These are phyloP conservation scores for Ennomos quercinarius DNA, from an alignment of 2,888 invertebrate species.

Conservation along the genomic window DNA sequence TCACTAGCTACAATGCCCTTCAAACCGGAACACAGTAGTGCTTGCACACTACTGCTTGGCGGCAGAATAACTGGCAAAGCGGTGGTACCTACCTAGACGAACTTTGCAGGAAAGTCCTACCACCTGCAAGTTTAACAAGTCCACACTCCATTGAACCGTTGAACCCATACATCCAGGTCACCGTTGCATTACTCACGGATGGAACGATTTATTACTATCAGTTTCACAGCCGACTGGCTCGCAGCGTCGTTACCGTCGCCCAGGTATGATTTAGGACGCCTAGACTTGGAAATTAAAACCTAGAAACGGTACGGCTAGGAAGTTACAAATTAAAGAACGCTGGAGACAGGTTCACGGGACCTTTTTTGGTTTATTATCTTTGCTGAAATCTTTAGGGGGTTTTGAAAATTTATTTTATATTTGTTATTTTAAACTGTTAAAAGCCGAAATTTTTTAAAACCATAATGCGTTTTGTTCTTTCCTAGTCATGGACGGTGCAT, in stretches of 20 bases:
- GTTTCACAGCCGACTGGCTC: conserved; percentile 60
- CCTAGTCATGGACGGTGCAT: no score
- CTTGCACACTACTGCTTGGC: no score
- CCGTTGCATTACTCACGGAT: conserved; percentile 43
- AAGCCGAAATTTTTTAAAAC: no score
- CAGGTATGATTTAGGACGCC: conserved; percentile 71
- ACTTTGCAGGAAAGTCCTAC: no score
- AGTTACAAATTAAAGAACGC: conserved; percentile 35
- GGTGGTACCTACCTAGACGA: no score
- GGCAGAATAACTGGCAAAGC: no score
- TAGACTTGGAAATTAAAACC: conserved; percentile 66
- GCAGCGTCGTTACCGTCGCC: conserved; percentile 60
- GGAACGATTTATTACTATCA: conserved; percentile 71
- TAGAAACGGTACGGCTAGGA: conserved; percentile 33
- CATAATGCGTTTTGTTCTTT: no score
- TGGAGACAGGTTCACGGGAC: conserved; percentile 13
- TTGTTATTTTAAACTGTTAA: no score
- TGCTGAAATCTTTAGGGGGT: no score
- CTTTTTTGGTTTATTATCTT: not conserved
- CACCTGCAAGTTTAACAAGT: conserved; percentile 39
- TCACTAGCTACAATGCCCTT: no score
- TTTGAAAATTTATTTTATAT: no score
- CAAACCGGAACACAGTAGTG: no score
- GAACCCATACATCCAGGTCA: conserved; percentile 45
- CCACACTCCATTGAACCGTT: conserved; percentile 56